Evolutionary conservation across 2,888 invertebrate genomes (phyloP), one percentile per base, ranked within the genome.

Genomic region (Entomobrya proxima): DNA sequence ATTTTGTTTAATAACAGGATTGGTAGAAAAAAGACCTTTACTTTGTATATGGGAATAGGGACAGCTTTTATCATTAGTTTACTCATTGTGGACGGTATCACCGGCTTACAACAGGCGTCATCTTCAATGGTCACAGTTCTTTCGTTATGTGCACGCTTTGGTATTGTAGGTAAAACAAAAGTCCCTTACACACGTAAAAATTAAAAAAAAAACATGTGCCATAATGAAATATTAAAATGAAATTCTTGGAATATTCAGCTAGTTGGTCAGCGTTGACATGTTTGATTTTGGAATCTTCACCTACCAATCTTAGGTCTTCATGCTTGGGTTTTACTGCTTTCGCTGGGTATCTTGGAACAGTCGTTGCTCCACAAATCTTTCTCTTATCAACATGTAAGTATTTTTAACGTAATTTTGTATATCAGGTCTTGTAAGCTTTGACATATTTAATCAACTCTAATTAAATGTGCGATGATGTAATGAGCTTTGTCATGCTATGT

Each of bases 11-110:
- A 82, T 40, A 88, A 88, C 50, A 64, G 86, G 32, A 74, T 90
- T 2, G 89, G 89, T 21, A 55, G 89, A 84, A 76, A 80, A 18
- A 88, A 85, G 52, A 85, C 89, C 6, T 83, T 88, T 44, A 77
- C 88, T 37, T 21, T 86, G 15, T 89, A 80, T 50, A 83, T 89
- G 80, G 55, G 74, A 6, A 1, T 84, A 6, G 89, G 88, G 7
- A 85, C 89, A 1, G 7, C 67, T n/a, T 86, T 88, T 13, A 75
- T 89, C 13, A 72, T 84, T 7, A 77, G 86, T 15, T 79, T 88
- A 15, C 67, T 88, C 0, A 3, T 88, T 2, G 44, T 88, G 0
- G 85, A 86, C n/a, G 84, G 50, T 13, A 15, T 67, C 1, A 67
- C 52, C 2, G 85, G 86, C 0, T 47, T 86, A 27, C 21, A 77